Base-by-base conservation (phyloP, 2,113 vertebrate species). In the Emberiza fucata region DNA sequence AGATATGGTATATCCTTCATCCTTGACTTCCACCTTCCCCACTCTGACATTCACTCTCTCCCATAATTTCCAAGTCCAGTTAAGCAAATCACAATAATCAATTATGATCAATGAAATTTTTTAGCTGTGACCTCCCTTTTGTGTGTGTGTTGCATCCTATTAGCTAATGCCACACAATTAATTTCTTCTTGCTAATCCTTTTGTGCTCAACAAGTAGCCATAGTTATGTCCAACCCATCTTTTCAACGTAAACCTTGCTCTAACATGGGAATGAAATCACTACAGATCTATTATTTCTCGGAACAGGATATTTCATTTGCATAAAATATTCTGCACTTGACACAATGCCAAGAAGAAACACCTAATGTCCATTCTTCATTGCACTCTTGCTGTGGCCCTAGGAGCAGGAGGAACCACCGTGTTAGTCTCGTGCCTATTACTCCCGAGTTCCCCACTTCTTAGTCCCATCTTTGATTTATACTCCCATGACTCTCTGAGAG, bases 221-320 rank as follows among this genome's bases (percentile, higher is more conserved):
- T 65, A 79, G 91, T 80, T 95, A 96, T 71, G 94, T 97, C 96
- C 95, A 96, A 95, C 88, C 93, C 95, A 95, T 97, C 97, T 95
- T 97, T 97, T 95, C 97, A 96, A 95, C 91, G 97, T 97, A 98
- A 98, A 96, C 98, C 97, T 94, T 91, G 42, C 93, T 97, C 66
- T 96, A 96, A 96, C 96, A 95, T 88, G 86, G 70, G 94, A 92
- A 95, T 97, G 96, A 97, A 97, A 97, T 97, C 97, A 97, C 95
- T 84, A 80, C 53, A 95, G 97, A 98, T 98, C 97, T 98, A 98
- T 98, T 97, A 97, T 97, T 98, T 98, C 98, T 98, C 96, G 98
- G 98, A 98, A 98, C 57, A 97, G 96, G 97, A 97, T 96, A 97
- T 96, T 97, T 97, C 94, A 97, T 98, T 98, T 98, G 97, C 98